These are phyloP conservation scores for Alethe castanea DNA, from an alignment of 2,113 vertebrate genomes.

Conservation along the genomic window DNA sequence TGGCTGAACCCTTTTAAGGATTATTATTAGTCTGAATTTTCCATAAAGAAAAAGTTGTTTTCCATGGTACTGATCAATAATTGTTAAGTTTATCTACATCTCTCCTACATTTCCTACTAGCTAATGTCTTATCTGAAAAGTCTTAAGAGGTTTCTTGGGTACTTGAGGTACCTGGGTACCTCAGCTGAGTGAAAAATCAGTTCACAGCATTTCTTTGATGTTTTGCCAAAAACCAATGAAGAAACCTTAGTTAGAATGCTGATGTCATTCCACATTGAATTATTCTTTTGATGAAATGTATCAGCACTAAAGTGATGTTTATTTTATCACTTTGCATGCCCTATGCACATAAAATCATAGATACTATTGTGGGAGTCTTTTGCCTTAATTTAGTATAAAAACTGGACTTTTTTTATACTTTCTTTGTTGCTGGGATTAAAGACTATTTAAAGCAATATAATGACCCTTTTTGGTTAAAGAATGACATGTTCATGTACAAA, in stretches of 20 bases:
- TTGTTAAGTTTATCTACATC: background rate
- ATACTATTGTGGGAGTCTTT: background rate
- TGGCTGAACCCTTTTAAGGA: background rate
- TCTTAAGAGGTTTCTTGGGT: background rate
- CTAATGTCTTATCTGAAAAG: background rate
- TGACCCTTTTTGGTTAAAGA: background rate
- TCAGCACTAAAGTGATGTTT: background rate
- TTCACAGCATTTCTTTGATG: conserved; percentile 14
- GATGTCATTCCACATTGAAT: background rate
- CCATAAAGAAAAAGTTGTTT: background rate
- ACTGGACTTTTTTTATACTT: background rate
- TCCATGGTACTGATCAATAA: background rate
- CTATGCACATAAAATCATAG: background rate
- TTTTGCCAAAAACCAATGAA: background rate
- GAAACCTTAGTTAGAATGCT: background rate
- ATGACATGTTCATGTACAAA: background rate
- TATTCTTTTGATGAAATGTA: conserved; percentile 21
- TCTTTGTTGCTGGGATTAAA: background rate
- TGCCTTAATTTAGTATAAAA: background rate
- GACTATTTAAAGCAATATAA: background rate
- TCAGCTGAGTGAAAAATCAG: background rate
- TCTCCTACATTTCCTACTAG: background rate
- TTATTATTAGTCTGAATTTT: background rate
- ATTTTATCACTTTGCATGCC: background rate
- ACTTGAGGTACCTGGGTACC: background rate